phyloP scores from a whole-genome alignment of 2,888 invertebrate species.

The Mimumesa dahlbomi region DNA sequence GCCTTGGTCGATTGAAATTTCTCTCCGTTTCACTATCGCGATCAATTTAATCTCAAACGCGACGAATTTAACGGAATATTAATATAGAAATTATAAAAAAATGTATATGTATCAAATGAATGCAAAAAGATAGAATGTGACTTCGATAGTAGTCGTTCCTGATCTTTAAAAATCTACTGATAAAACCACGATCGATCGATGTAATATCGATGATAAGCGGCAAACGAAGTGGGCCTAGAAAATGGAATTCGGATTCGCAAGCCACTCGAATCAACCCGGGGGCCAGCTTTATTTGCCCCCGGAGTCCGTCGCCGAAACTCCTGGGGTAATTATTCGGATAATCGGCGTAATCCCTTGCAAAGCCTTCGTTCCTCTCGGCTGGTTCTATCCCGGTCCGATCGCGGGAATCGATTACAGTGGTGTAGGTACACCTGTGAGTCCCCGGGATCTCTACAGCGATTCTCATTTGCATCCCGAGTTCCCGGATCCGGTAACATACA shows the following conservation, averaged over 20 bases:
- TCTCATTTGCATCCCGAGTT: constrained; percentile 57
- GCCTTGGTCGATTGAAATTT: too few relatives aligned
- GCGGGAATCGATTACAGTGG: constrained; percentile 72
- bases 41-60: too few relatives aligned
- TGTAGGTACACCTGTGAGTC: constrained; percentile 45
- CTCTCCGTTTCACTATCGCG: too few relatives aligned
- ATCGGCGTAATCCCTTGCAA: constrained; percentile 74
- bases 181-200: constrained; percentile 22
- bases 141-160: too few relatives aligned
- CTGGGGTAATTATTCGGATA: constrained; percentile 77
- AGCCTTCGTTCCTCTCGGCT: constrained; percentile 51
- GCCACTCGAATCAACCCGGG: constrained; percentile 5
- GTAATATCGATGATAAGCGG: constrained; percentile 36
- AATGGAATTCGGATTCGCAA: constrained; percentile 57
- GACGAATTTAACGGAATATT: too few relatives aligned
- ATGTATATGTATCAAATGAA: too few relatives aligned
- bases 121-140: too few relatives aligned
- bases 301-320: constrained; percentile 64
- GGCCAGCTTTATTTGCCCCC: constrained; percentile 69
- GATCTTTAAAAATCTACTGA: too few relatives aligned
- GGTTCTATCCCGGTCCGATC: constrained; percentile 64
- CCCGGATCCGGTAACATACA: background rate
- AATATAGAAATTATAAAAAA: too few relatives aligned
- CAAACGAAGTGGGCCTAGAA: constrained; percentile 36
- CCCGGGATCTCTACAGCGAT: constrained; percentile 33